phyloP scores from a whole-genome alignment of 1,140 invertebrate genomes.

The Triops longicaudatus region DNA sequence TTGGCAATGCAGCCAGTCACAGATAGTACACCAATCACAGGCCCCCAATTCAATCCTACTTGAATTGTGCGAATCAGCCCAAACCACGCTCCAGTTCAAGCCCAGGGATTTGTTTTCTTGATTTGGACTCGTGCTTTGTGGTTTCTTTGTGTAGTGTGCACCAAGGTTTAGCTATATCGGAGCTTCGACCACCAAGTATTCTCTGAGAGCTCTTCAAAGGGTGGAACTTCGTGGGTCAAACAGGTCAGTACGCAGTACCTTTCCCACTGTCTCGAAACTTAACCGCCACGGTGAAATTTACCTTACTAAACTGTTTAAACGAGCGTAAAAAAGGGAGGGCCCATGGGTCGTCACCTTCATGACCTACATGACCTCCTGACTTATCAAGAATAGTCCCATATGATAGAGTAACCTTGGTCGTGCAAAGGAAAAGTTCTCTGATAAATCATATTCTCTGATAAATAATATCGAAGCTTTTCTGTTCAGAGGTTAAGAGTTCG shows the following conservation, averaged over 20 bases:
- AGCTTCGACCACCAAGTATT: not conserved
- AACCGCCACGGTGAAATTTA: not conserved
- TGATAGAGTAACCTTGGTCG: not conserved
- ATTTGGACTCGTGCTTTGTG: too few species aligned
- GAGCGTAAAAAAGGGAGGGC: not conserved
- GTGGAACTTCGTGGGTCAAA: not conserved
- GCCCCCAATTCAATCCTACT: too few species aligned
- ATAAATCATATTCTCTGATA: not conserved
- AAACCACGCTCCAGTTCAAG: too few species aligned
- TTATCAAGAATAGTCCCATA: not conserved
- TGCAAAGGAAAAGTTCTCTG: not conserved
- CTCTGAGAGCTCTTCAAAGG: not conserved
- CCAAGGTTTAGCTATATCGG: not conserved
- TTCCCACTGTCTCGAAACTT: not conserved
- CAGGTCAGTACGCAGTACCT: not conserved
- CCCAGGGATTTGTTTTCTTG: too few species aligned
- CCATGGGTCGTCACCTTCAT: too few species aligned
- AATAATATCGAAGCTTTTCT: not conserved
- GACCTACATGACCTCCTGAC: not conserved
- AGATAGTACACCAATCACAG: too few species aligned
- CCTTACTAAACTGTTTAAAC: not conserved
- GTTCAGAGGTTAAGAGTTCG: not conserved
- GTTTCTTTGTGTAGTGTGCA: too few species aligned
- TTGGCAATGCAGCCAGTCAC: too few species aligned
- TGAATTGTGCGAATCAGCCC: too few species aligned